Percentiles rank a stretch among this genome's conserved stretches.
Evolutionary conservation across 2,113 vertebrate genomes (phyloP).

Genomic region (Leptosomus discolor): DNA sequence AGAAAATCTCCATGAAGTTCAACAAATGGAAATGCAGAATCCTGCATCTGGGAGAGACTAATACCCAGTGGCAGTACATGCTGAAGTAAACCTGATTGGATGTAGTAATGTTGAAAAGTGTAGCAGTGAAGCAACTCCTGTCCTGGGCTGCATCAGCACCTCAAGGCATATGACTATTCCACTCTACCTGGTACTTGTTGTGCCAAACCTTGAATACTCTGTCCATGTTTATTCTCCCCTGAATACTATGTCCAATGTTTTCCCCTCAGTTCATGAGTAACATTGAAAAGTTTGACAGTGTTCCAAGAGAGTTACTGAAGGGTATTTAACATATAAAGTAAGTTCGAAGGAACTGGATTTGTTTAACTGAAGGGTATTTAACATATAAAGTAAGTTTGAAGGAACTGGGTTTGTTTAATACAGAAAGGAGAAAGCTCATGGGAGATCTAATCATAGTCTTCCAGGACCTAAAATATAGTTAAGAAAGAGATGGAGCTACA

Average conservation of each 20-base stretch:
- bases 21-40: not conserved
- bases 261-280: not conserved
- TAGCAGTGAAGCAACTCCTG: not conserved
- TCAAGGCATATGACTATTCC: not conserved
- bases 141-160: not conserved
- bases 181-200: not conserved
- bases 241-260: not conserved
- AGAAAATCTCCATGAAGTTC: not conserved
- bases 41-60: not conserved
- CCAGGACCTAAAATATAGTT: not conserved
- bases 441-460: not conserved
- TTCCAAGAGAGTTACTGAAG: not conserved
- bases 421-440: not conserved
- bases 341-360: not conserved
- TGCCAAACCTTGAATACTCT: not conserved
- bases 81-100: not conserved
- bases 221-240: not conserved
- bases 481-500: not conserved
- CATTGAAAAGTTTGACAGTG: not conserved
- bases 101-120: not conserved
- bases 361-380: not conserved
- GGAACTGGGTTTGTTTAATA: not conserved
- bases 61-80: not conserved
- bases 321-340: not conserved
- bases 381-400: not conserved